A percentile compares a stretch with the other conserved stretches of the same genome.
Evolutionary conservation across 1,140 invertebrate genomes (phyloP).

Genomic region (Diabrotica virgifera): DNA sequence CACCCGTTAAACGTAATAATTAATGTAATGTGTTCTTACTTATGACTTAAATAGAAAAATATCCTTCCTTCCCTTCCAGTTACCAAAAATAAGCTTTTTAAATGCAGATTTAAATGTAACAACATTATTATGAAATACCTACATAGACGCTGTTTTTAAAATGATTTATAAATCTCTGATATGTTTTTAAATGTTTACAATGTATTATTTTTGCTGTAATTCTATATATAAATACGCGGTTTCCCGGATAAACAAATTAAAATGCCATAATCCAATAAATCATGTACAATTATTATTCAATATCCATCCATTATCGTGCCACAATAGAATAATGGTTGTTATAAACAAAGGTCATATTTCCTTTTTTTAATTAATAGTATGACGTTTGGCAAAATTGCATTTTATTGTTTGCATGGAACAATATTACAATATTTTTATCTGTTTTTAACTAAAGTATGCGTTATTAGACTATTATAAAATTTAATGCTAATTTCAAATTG

Average conservation of each 20-base stretch:
- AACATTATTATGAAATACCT: no score
- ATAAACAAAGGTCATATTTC: background rate
- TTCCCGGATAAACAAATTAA: background rate
- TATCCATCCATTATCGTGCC: background rate
- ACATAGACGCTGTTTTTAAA: no score
- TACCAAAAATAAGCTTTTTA: no score
- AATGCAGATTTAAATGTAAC: no score
- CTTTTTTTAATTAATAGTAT: constrained; percentile 8
- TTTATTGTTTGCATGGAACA: constrained; percentile 4
- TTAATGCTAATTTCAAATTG: constrained; percentile 14
- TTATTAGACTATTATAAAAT: constrained; percentile 8
- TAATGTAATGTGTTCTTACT: no score
- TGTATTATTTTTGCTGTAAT: no score
- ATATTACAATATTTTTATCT: constrained; percentile 10
- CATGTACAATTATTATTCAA: background rate
- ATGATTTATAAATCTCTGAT: no score
- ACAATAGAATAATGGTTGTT: background rate
- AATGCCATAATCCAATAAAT: background rate
- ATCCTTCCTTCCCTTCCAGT: no score
- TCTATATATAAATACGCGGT: no score
- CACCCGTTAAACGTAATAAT: no score
- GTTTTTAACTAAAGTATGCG: background rate
- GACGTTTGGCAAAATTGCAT: background rate
- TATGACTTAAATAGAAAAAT: no score
- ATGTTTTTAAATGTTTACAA: no score